A percentile compares a stretch with the other conserved stretches of the same genome.
Evolutionary conservation across 92 coral and sea anemone species (phyloP).

Genomic region (Zoanthus sansibaricus): DNA sequence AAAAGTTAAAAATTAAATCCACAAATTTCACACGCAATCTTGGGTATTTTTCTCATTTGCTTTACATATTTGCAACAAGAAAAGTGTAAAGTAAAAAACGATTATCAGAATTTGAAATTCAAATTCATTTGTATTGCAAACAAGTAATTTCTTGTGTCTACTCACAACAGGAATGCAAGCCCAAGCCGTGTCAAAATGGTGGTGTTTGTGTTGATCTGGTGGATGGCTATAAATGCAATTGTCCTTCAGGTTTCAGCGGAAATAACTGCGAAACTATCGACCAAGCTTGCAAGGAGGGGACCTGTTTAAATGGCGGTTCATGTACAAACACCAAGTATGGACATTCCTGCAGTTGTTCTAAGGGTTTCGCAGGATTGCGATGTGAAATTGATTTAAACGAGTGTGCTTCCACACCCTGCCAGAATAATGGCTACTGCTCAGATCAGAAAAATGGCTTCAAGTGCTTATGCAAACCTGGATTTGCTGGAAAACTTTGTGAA

Average conservation of each 20-base stretch:
- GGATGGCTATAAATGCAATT: constrained; percentile 74
- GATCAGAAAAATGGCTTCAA: constrained; percentile 79
- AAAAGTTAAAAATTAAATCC: no score
- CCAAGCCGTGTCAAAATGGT: constrained; percentile 81
- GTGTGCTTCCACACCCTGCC: constrained; percentile 88
- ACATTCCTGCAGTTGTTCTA: constrained; percentile 73
- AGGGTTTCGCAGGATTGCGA: constrained; percentile 79
- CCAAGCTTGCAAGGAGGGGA: constrained; percentile 86
- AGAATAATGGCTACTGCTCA: constrained; percentile 85
- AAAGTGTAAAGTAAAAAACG: background rate
- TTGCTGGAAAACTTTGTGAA: constrained; percentile 81
- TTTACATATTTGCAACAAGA: no score
- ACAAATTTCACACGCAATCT: no score
- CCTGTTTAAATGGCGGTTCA: constrained; percentile 82
- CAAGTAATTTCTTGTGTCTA: background rate
- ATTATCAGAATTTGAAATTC: background rate
- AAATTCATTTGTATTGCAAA: background rate
- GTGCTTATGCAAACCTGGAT: constrained; percentile 87
- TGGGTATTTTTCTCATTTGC: no score
- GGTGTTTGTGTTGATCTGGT: constrained; percentile 78
- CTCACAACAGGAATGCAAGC: constrained; percentile 77
- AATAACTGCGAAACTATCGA: constrained; percentile 82
- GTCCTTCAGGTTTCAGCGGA: constrained; percentile 85
- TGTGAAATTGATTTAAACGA: constrained; percentile 85
- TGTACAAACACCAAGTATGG: constrained; percentile 81